Evolutionary conservation across 1,140 invertebrate genomes (phyloP).

Genomic region (Tyrophagus putrescentiae): DNA sequence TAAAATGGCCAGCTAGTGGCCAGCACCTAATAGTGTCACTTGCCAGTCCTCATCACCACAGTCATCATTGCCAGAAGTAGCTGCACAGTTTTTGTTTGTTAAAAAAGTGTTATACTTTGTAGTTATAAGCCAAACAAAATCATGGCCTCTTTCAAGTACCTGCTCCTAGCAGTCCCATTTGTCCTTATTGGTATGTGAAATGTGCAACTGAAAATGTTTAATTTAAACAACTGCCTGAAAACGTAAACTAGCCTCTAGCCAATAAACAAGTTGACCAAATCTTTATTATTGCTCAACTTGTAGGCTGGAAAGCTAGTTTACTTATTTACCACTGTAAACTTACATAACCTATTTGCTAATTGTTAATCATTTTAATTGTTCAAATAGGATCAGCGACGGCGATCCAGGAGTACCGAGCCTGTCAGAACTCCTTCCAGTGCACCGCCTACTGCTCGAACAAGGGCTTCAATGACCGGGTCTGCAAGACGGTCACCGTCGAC

Average conservation of each 20-base stretch:
- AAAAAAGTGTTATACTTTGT: no score
- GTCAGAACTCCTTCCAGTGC: constrained; percentile 19
- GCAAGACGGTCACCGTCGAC: constrained; percentile 17
- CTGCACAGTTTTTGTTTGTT: no score
- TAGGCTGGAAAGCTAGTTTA: background rate
- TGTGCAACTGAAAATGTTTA: background rate
- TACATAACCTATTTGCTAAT: background rate
- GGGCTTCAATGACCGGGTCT: constrained; percentile 20
- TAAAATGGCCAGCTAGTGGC: no score
- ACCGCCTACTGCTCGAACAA: constrained; percentile 9
- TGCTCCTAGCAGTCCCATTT: no score
- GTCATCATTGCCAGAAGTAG: no score
- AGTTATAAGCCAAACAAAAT: no score
- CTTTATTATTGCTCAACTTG: background rate
- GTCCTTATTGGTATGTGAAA: no score
- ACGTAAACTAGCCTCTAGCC: background rate
- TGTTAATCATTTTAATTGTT: background rate
- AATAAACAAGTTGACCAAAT: background rate
- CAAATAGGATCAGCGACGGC: background rate
- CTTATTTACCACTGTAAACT: background rate
- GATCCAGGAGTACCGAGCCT: constrained; percentile 17
- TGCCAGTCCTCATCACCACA: no score
- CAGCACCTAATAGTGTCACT: no score
- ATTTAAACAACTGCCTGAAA: background rate
- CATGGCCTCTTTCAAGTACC: no score